Base-by-base conservation (phyloP, 23 tunicate species). In the Botrylloides violaceus region DNA sequence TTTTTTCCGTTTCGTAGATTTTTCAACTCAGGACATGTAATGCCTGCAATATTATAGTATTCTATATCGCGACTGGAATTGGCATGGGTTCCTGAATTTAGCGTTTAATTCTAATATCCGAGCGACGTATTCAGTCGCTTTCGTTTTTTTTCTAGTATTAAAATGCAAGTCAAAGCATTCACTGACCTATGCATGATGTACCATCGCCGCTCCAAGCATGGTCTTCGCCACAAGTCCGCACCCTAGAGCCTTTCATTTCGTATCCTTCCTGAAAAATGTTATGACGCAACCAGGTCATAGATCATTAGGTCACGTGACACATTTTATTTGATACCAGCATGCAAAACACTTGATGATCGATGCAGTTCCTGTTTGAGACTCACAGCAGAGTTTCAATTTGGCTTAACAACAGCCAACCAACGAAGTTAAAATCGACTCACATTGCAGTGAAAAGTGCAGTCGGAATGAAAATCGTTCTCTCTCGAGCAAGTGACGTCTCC, bases 1-100 rank as follows among this genome's bases (percentile, higher is more conserved):
- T 86, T 86, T 49, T 87, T 38, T 24, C 98, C 98, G 73, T 93
- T 72, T 70, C 79, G 71, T 30, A 94, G 98, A 7, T 84, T 71
- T 47, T 65, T 43, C 9, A 93, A 81, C 24, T 84, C 35, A 5
- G 87, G 75, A 60, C 98, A 93, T 4, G 77, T 61, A 61, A 86
- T 61, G 36, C 77, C 97, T 90, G 57, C 43, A 77, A 61, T 59
- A 24, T 59, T 19, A 59, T 7, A 7, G 9, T 23, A 59, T 23
- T 23, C 29, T 59, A 7, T 59, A 26, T 23, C 20, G 73, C 53
- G n/a, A n/a, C n/a, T n/a, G n/a, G n/a, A n/a, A n/a, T n/a, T n/a
- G n/a, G n/a, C n/a, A n/a, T n/a, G n/a, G n/a, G n/a, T n/a, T n/a
- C n/a, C n/a, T n/a, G n/a, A n/a, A n/a, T n/a, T n/a, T n/a, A n/a